Evolutionary conservation across 1,140 invertebrate species (phyloP).

Genomic region (Trachymyrmex septentrionalis): DNA sequence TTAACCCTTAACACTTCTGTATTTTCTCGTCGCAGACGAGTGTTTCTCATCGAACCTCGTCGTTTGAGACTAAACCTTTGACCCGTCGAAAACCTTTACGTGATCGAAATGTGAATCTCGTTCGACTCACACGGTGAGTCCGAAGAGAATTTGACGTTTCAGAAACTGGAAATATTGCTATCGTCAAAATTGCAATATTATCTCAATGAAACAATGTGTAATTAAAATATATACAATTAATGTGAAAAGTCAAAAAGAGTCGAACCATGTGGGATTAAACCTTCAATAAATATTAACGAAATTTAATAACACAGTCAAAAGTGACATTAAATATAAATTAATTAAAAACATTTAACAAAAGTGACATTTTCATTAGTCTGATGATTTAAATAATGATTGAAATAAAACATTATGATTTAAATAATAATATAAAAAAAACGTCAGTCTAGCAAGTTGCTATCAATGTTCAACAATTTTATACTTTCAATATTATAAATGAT

Average conservation of each 20-base stretch:
- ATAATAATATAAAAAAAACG: background rate
- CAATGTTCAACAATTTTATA: background rate
- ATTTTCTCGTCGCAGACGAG: constrained; percentile 67
- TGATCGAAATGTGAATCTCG: constrained; percentile 73
- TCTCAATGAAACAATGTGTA: background rate
- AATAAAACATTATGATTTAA: background rate
- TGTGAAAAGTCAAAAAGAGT: constrained; percentile 18
- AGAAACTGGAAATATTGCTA: background rate
- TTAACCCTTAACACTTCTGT: constrained; percentile 67
- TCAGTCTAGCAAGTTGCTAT: background rate
- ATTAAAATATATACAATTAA: constrained; percentile 41
- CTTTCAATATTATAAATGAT: too few species aligned
- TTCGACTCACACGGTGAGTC: background rate
- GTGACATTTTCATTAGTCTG: background rate
- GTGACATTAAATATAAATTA: background rate
- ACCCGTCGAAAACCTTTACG: constrained; percentile 75
- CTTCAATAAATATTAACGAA: constrained; percentile 49
- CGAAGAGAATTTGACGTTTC: background rate
- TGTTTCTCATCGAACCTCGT: constrained; percentile 57
- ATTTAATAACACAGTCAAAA: constrained; percentile 22
- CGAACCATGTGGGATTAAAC: constrained; percentile 16
- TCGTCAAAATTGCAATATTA: constrained; percentile 39
- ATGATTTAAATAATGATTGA: constrained; percentile 9
- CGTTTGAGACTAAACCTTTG: constrained; percentile 70
- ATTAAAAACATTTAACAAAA: constrained; percentile 29